These are phyloP conservation scores for Petrocephalus sullivani DNA, from an alignment of 2,797 vertebrate genomes.

Conservation along the genomic window DNA sequence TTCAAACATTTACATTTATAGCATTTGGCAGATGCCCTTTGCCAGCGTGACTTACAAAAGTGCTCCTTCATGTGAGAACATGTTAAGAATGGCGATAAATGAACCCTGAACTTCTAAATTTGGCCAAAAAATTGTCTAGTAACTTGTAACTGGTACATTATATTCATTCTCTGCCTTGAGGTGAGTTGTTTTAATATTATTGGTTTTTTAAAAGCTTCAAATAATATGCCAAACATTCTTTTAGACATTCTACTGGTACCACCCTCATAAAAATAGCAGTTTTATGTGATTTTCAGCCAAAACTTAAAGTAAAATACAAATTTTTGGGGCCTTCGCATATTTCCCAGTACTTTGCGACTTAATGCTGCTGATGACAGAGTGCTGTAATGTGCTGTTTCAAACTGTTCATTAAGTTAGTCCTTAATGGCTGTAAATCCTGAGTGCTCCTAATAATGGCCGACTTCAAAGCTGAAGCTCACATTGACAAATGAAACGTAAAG, in stretches of 20 bases:
- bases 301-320: conserved; percentile 4
- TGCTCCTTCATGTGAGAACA: no score
- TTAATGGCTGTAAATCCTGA: not conserved
- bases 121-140: not conserved
- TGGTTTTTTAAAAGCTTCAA: not conserved
- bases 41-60: no score
- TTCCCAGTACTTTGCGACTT: not conserved
- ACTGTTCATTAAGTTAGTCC: not conserved
- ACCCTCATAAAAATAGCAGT: not conserved
- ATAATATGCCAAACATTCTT: not conserved
- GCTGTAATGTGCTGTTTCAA: not conserved
- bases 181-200: not conserved
- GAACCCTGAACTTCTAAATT: not conserved
- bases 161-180: not conserved
- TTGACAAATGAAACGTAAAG: conserved; percentile 14
- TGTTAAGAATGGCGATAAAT: no score
- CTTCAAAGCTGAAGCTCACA: conserved; percentile 9
- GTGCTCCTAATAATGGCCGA: not conserved
- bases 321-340: not conserved
- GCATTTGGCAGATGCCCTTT: no score
- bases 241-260: not conserved
- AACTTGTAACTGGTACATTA: not conserved
- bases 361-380: not conserved
- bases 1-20: no score
- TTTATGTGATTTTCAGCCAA: not conserved